phyloP scores from a whole-genome alignment of 92 coral and sea anemone genomes.

The Pocillopora meandrina region DNA sequence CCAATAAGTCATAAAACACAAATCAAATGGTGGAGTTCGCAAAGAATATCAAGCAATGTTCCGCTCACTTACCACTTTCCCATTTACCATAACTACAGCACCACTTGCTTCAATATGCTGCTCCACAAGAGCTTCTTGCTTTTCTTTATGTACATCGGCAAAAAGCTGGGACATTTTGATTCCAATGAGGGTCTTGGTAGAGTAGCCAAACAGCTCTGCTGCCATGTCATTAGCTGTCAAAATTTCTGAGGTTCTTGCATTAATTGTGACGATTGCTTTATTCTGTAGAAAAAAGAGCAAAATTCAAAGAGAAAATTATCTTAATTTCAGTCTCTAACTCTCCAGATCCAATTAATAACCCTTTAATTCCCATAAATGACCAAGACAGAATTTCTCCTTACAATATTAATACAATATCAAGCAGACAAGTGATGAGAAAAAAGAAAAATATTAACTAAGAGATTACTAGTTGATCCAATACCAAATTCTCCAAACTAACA shows the following conservation, averaged over 20 bases:
- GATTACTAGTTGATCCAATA: too few species aligned
- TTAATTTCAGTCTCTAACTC: too few species aligned
- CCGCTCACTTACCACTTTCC: slow-evolving; percentile 85
- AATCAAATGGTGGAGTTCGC: too few species aligned
- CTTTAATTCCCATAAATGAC: too few species aligned
- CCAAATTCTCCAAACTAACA: too few species aligned
- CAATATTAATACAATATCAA: too few species aligned
- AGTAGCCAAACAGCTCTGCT: slow-evolving; percentile 79
- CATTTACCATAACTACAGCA: slow-evolving; percentile 91
- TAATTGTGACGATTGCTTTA: slow-evolving; percentile 93
- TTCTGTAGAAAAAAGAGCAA: slow-evolving; percentile 52
- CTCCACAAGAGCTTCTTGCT: slow-evolving; percentile 88
- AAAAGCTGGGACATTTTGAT: slow-evolving; percentile 86
- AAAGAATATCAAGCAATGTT: not conserved
- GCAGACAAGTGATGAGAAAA: too few species aligned
- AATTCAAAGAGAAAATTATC: not conserved
- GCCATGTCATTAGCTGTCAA: slow-evolving; percentile 96
- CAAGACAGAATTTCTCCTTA: too few species aligned
- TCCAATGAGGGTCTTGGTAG: slow-evolving; percentile 84
- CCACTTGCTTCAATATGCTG: slow-evolving; percentile 96
- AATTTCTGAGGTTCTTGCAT: slow-evolving; percentile 95
- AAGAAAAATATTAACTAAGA: too few species aligned
- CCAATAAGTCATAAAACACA: too few species aligned
- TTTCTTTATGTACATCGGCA: slow-evolving; percentile 80
- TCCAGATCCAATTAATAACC: too few species aligned